Percentiles rank a stretch among this genome's conserved stretches.
Evolutionary conservation across 2,113 vertebrate species (phyloP).

Genomic region (Petrocephalus zakoni): DNA sequence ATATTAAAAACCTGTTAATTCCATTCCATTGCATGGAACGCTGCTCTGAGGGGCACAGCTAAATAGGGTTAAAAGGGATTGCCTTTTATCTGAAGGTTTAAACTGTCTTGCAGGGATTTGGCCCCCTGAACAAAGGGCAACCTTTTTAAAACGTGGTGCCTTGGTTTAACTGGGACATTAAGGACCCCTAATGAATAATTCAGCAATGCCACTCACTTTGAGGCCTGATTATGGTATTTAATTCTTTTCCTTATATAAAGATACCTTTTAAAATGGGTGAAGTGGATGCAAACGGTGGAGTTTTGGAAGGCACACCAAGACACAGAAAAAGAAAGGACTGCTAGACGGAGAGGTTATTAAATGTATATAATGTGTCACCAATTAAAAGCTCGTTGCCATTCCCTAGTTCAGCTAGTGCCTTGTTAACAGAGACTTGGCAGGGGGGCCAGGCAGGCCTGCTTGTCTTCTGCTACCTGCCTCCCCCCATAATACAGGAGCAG

Average conservation of each 20-base stretch:
- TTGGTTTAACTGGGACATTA: slow-evolving; percentile 74
- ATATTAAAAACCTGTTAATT: slow-evolving; percentile 81
- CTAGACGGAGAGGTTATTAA: slow-evolving; percentile 84
- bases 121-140: slow-evolving; percentile 55
- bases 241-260: slow-evolving; percentile 68
- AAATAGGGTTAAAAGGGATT: slow-evolving; percentile 60
- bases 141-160: slow-evolving; percentile 58
- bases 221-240: slow-evolving; percentile 66
- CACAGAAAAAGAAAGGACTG: slow-evolving; percentile 71
- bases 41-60: slow-evolving; percentile 57
- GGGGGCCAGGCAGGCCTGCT: slow-evolving; percentile 59
- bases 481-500: slow-evolving; percentile 63
- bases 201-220: slow-evolving; percentile 79
- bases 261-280: slow-evolving; percentile 51
- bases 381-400: slow-evolving; percentile 90
- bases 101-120: slow-evolving; percentile 53
- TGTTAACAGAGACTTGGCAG: slow-evolving; percentile 78
- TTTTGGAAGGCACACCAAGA: slow-evolving; percentile 49
- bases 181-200: slow-evolving; percentile 83
- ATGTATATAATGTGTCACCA: slow-evolving; percentile 94
- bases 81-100: slow-evolving; percentile 58
- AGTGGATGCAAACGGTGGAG: background rate
- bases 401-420: slow-evolving; percentile 72
- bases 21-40: slow-evolving; percentile 55
- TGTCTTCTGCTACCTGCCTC: slow-evolving; percentile 65